Percentiles rank a stretch among this genome's conserved stretches.
phyloP scores from a whole-genome alignment of 2,797 vertebrate genomes.

The Centropyge bicolor region DNA sequence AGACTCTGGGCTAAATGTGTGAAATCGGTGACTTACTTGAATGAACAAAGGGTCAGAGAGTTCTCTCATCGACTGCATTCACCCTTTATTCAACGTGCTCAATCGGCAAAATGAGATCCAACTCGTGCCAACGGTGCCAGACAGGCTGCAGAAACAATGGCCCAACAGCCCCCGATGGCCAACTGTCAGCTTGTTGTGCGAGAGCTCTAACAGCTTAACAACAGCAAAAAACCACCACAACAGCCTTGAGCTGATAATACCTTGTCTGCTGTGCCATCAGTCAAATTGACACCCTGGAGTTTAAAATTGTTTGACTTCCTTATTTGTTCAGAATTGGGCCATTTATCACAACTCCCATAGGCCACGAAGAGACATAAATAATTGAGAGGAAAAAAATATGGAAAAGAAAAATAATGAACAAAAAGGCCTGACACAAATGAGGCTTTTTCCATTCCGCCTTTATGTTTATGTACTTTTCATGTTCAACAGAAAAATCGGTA shows the following conservation, averaged over 20 bases:
- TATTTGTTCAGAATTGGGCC: constrained; percentile 52
- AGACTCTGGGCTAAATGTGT: neutral
- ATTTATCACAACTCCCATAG: constrained; percentile 63
- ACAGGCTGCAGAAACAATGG: constrained; percentile 1
- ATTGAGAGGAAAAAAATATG: constrained; percentile 35
- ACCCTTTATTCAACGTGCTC: constrained; percentile 3
- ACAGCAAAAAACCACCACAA: constrained; percentile 37
- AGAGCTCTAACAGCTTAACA: constrained; percentile 39
- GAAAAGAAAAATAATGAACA: neutral
- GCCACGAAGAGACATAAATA: constrained; percentile 45
- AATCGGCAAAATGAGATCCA: constrained; percentile 21
- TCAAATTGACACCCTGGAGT: constrained; percentile 57
- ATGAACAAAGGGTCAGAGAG: constrained; percentile 5
- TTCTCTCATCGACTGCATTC: constrained; percentile 2
- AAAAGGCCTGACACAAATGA: constrained; percentile 30
- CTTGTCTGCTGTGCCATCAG: constrained; percentile 54
- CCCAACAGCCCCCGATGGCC: constrained; percentile 8
- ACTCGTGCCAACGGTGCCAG: neutral
- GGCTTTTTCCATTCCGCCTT: constrained; percentile 27
- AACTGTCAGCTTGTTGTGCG: constrained; percentile 21
- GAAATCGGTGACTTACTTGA: constrained; percentile 31
- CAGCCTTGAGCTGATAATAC: constrained; percentile 51
- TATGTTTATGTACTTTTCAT: constrained; percentile 37
- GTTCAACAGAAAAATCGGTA: constrained; percentile 45
- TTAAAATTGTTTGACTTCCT: constrained; percentile 57